A percentile compares a stretch with the other conserved stretches of the same genome.
These are phyloP conservation scores for Anastrepha ludens DNA, from an alignment of 1,140 invertebrate species.

Conservation along the genomic window DNA sequence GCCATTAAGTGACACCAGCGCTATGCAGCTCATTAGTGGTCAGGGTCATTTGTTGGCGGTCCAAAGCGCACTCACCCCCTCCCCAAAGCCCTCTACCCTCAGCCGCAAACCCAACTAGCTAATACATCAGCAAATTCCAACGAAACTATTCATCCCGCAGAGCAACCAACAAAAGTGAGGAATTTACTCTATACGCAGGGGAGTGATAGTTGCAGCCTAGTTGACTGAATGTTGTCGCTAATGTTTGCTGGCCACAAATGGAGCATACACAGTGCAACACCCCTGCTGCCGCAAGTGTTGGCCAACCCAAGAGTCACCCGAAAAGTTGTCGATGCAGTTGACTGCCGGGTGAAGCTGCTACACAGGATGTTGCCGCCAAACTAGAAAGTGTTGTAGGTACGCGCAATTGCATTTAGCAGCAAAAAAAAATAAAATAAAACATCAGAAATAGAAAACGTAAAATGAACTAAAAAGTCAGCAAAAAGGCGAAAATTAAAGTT, in stretches of 20 bases:
- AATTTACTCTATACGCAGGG: too few relatives aligned
- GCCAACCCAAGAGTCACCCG: not conserved
- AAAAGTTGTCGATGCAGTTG: not conserved
- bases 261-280: not conserved
- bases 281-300: not conserved
- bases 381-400: constrained; percentile 37
- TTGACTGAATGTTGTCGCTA: constrained; percentile 48
- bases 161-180: constrained; percentile 31
- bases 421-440: not conserved
- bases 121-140: not conserved
- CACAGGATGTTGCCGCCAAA: constrained; percentile 21
- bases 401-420: constrained; percentile 21
- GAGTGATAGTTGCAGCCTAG: not conserved
- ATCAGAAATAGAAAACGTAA: not conserved
- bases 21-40: constrained; percentile 49
- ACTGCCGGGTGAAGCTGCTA: not conserved
- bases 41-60: constrained; percentile 44
- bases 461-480: constrained; percentile 26
- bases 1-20: constrained; percentile 47
- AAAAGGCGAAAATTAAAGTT: constrained; percentile 36
- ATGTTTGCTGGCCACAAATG: constrained; percentile 46
- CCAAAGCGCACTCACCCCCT: not conserved
- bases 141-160: not conserved
- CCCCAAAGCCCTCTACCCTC: not conserved
- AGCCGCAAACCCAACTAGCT: not conserved